phyloP scores from a whole-genome alignment of 2,797 vertebrate species.

The Poecilia wingei region DNA sequence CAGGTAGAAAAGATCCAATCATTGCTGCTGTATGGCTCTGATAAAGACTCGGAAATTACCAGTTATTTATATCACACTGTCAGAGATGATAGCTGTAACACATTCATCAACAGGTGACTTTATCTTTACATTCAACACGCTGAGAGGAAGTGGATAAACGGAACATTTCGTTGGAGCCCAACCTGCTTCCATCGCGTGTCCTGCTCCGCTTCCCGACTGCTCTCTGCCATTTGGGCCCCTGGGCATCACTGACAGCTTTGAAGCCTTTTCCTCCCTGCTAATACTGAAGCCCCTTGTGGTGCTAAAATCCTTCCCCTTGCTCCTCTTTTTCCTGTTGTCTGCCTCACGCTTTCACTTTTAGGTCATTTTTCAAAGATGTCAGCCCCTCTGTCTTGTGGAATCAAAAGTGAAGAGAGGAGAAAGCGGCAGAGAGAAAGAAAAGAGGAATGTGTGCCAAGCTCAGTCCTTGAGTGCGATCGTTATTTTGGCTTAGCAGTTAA shows the following conservation, averaged over 20 bases:
- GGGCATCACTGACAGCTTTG: conserved; percentile 51
- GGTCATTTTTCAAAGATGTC: conserved; percentile 62
- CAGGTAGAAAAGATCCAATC: conserved; percentile 14
- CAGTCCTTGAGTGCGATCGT: conserved; percentile 49
- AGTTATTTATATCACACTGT: conserved; percentile 37
- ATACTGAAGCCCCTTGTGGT: conserved; percentile 27
- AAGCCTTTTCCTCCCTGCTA: conserved; percentile 50
- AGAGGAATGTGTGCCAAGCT: conserved; percentile 34
- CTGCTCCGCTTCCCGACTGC: background rate
- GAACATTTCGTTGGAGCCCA: conserved; percentile 19
- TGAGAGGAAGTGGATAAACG: conserved; percentile 18
- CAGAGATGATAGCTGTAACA: conserved; percentile 20
- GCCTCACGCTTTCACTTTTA: conserved; percentile 28
- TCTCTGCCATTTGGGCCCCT: conserved; percentile 16
- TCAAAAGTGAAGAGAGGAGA: conserved; percentile 34
- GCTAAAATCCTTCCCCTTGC: conserved; percentile 35
- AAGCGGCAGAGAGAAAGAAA: conserved; percentile 23
- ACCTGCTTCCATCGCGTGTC: conserved; percentile 7
- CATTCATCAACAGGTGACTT: conserved; percentile 15
- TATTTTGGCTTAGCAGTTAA: conserved; percentile 55
- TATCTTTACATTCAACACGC: conserved; percentile 9
- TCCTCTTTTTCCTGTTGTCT: conserved; percentile 38
- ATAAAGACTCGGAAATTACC: conserved; percentile 18
- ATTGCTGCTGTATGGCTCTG: conserved; percentile 8
- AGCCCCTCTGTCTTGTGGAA: conserved; percentile 30